Evolutionary conservation across 2,797 vertebrate genomes (phyloP).

Genomic region (Danio aesculapii): DNA sequence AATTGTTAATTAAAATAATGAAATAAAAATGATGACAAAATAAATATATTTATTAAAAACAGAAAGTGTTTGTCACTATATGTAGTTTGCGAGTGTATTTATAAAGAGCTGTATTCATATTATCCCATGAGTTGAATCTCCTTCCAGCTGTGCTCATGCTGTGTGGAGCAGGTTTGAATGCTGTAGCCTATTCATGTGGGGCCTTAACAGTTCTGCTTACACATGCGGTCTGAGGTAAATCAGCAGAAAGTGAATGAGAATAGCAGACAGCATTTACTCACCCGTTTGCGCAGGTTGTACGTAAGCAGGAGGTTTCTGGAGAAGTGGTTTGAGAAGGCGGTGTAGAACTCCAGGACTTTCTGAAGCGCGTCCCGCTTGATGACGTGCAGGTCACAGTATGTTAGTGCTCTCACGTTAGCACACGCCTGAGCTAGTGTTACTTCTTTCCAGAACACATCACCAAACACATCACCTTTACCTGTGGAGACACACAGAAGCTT

Average conservation of each 20-base stretch:
- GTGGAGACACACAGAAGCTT: constrained; percentile 50
- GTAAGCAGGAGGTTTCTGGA: constrained; percentile 97
- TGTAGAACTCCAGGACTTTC: constrained; percentile 99
- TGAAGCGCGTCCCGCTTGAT: constrained; percentile 97
- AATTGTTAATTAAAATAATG: no score
- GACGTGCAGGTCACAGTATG: constrained; percentile 98
- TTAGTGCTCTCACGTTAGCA: constrained; percentile 95
- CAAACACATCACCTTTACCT: constrained; percentile 99
- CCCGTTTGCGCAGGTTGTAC: constrained; percentile 97
- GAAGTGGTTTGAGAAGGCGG: constrained; percentile 97
- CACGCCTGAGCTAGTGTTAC: constrained; percentile 95
- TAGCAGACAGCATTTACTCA: constrained; percentile 73
- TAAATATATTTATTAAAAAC: neutral
- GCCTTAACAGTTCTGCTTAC: neutral
- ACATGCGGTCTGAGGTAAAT: neutral
- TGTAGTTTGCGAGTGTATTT: neutral
- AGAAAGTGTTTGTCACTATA: neutral
- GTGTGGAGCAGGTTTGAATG: neutral
- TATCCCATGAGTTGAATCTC: neutral
- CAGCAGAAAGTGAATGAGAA: neutral
- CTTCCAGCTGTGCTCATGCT: constrained; percentile 2
- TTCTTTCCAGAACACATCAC: constrained; percentile 99
- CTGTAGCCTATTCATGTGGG: neutral
- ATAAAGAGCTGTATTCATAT: constrained; percentile 1
- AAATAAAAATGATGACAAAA: no score